Evolutionary conservation across 2,113 vertebrate genomes (phyloP).

Genomic region (Lonchura striata): DNA sequence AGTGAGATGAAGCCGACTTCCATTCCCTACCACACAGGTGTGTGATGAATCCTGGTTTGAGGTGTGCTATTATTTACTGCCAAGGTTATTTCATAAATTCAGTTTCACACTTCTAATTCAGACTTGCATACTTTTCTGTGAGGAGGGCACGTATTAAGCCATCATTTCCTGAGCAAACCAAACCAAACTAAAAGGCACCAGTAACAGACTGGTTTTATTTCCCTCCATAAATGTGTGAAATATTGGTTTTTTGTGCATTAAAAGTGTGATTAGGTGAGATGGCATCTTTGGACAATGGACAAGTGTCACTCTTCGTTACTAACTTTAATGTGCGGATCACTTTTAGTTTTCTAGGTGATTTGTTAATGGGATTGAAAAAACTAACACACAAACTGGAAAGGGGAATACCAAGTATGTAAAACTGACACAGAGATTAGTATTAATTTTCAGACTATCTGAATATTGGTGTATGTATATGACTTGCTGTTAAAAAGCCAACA

Average conservation of each 20-base stretch:
- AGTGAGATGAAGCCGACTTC: conserved; percentile 51
- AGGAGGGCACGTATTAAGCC: conserved; percentile 32
- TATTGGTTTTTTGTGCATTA: conserved; percentile 41
- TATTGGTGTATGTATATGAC: not conserved
- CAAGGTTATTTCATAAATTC: conserved; percentile 68
- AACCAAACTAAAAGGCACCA: conserved; percentile 27
- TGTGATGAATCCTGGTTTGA: conserved; percentile 49
- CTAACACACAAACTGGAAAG: not conserved
- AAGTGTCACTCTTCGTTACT: not conserved
- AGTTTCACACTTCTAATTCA: conserved; percentile 54
- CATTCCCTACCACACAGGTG: conserved; percentile 39
- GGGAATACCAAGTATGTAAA: not conserved
- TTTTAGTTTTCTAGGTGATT: conserved; percentile 26
- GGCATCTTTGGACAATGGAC: not conserved
- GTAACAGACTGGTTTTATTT: not conserved
- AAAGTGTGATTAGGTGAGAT: conserved; percentile 17
- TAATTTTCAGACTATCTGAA: not conserved
- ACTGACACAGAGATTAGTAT: not conserved
- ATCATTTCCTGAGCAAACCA: conserved; percentile 33
- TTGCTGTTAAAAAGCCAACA: not conserved
- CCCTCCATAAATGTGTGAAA: not conserved
- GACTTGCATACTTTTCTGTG: conserved; percentile 5
- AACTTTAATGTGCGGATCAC: not conserved
- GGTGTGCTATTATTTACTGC: conserved; percentile 67
- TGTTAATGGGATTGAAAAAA: not conserved